A percentile compares a stretch with the other conserved stretches of the same genome.
phyloP scores from a whole-genome alignment of 2,797 vertebrate genomes.

The Oreochromis grahami region DNA sequence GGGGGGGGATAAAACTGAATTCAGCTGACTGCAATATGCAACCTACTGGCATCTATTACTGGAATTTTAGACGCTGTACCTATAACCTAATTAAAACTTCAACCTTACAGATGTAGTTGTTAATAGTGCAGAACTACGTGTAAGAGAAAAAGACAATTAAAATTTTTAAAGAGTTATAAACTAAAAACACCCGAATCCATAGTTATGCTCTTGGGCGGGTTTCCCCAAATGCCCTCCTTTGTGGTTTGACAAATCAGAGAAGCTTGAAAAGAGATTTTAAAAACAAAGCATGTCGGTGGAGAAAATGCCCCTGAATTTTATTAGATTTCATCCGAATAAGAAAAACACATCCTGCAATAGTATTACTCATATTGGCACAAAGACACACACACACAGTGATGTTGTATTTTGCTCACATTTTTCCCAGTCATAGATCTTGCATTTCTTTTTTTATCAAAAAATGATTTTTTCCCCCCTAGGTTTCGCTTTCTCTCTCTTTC shows the following conservation, averaged over 20 bases:
- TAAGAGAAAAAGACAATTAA: neutral
- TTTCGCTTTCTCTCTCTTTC: neutral
- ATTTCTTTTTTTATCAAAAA: neutral
- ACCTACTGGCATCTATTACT: too few species aligned
- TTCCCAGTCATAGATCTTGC: neutral
- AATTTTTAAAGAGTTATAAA: neutral
- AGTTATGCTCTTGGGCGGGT: neutral
- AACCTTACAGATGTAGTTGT: neutral
- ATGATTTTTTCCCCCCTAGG: neutral
- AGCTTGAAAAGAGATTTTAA: neutral
- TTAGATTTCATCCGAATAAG: fast-evolving
- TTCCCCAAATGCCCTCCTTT: neutral
- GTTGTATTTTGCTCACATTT: slow-evolving; percentile 14
- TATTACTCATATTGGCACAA: neutral
- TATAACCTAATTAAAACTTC: neutral
- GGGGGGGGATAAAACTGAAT: too few species aligned
- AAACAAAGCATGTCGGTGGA: neutral
- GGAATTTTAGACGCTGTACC: too few species aligned
- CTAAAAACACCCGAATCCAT: neutral
- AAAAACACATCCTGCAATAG: neutral
- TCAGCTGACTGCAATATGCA: too few species aligned
- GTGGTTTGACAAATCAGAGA: neutral
- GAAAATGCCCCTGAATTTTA: neutral
- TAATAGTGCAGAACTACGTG: neutral
- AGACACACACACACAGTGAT: neutral